Percentiles rank a stretch among this genome's conserved stretches.
Evolutionary conservation across 2,888 invertebrate genomes (phyloP).

Genomic region (Strigamia transsilvanica): DNA sequence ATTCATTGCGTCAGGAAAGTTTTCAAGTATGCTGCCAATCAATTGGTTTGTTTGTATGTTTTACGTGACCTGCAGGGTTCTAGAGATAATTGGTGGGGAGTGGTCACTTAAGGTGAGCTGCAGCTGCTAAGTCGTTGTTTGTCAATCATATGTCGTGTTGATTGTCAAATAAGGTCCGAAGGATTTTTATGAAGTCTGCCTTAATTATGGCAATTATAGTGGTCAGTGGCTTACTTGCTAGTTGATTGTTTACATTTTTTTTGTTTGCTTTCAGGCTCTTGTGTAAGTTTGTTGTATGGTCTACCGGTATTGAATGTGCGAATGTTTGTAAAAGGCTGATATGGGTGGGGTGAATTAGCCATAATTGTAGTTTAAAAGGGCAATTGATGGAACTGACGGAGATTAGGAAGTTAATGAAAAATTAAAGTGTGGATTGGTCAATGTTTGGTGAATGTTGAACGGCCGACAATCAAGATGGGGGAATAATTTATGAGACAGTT

Average conservation of each 20-base stretch:
- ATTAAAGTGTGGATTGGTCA: neutral
- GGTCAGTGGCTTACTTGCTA: conserved; percentile 6
- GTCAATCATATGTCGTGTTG: conserved; percentile 49
- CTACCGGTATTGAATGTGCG: conserved; percentile 25
- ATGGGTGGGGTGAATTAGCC: neutral
- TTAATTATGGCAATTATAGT: conserved; percentile 42
- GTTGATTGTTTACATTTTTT: neutral
- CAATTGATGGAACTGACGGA: conserved; percentile 21
- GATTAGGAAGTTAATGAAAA: conserved; percentile 37
- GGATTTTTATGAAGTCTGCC: conserved; percentile 49
- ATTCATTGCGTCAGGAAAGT: conserved; percentile 35
- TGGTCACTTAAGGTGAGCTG: conserved; percentile 16
- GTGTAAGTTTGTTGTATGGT: conserved; percentile 45
- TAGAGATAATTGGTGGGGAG: conserved; percentile 32
- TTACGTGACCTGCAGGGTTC: conserved; percentile 47
- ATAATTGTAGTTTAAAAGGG: conserved; percentile 20
- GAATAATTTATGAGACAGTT: conserved; percentile 3
- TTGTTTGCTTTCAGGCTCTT: neutral
- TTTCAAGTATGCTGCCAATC: conserved; percentile 41
- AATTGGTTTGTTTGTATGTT: conserved; percentile 40
- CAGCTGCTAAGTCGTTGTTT: conserved; percentile 49
- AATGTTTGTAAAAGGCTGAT: conserved; percentile 11
- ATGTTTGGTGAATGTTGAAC: neutral
- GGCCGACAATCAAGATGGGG: neutral
- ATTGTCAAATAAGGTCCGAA: conserved; percentile 43